Base-by-base conservation (phyloP, 2,797 vertebrate genomes). In the Poeciliopsis paucimaculata region DNA sequence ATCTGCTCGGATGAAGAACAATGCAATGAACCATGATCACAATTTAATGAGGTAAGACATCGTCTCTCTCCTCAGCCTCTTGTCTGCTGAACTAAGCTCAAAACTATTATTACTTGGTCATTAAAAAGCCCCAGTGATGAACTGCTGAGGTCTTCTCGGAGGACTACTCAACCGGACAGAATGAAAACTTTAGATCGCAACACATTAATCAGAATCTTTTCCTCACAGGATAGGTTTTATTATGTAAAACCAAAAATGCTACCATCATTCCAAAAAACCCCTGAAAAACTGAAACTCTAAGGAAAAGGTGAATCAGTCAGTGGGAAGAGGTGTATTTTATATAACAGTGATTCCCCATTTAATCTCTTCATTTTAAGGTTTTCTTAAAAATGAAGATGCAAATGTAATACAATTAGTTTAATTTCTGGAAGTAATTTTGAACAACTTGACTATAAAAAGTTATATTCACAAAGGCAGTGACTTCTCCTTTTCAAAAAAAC, bases 21-120 rank as follows among this genome's bases (percentile, higher is more conserved):
- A 28, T 66, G 49, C 76, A 72, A 79, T 57, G 74, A 84, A 55
- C 73, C 53, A 28, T 75, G 51, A 76, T 82, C 66, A 46, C 68
- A 81, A 82, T 86, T 71, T 86, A 86, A 86, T 90, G 62, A 79
- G 73, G 26, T 74, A 64, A 82, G 75, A 89, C 51, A 82, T 73
- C 0, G 0, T 72, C 55, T 49, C 82, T 49, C 55, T 86, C 77
- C 72, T 75, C 47, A 18, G 70, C 28, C 70, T 71, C 43, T 70
- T 75, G 20, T 88, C 73, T 80, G 76, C 80, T 82, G 73, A 86
- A 73, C 49, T 64, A 77, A 23, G 60, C 73, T 87, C 49, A 87
- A 84, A 86, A 77, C 75, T 55, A 85, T 82, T 83, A 85, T 82
- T 84, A 53, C 83, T 81, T 75, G 72, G 68, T 78, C 82, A 83